These are phyloP conservation scores for Carpatolechia fugitivella DNA, from an alignment of 2,888 invertebrate genomes.

Conservation along the genomic window DNA sequence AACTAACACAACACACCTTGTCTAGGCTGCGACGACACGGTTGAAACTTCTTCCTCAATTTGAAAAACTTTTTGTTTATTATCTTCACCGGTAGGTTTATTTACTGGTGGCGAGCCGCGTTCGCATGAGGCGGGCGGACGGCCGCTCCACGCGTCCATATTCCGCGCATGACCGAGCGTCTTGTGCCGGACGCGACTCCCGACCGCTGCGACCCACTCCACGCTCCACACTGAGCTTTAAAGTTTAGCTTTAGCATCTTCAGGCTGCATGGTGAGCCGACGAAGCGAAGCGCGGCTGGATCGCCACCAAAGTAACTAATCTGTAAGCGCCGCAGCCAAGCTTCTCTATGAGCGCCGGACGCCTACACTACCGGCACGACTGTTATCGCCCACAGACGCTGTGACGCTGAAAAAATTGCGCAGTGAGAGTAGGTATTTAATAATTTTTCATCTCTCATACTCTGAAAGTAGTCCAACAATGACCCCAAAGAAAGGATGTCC, in stretches of 20 bases:
- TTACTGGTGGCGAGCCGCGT: slow-evolving; percentile 81
- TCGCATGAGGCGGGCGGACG: slow-evolving; percentile 81
- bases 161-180: slow-evolving; percentile 61
- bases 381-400: too few species aligned
- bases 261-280: not conserved
- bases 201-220: slow-evolving; percentile 59
- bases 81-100: slow-evolving; percentile 86
- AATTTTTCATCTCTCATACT: too few species aligned
- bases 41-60: slow-evolving; percentile 69
- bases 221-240: slow-evolving; percentile 65
- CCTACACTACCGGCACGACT: too few species aligned
- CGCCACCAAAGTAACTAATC: too few species aligned
- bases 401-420: too few species aligned
- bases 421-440: too few species aligned
- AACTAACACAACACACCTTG: slow-evolving; percentile 48
- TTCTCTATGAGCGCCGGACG: not conserved
- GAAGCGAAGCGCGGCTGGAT: slow-evolving; percentile 32
- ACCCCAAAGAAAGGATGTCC: too few species aligned
- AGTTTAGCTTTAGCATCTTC: slow-evolving; percentile 1
- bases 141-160: slow-evolving; percentile 88
- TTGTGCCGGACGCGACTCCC: slow-evolving; percentile 63
- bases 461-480: too few species aligned
- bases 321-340: too few species aligned
- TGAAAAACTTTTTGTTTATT: slow-evolving; percentile 91
- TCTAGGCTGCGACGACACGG: slow-evolving; percentile 60